Percentiles rank a stretch among this genome's conserved stretches.
phyloP scores from a whole-genome alignment of 2,797 vertebrate genomes.

The Eutrigla gurnardus region DNA sequence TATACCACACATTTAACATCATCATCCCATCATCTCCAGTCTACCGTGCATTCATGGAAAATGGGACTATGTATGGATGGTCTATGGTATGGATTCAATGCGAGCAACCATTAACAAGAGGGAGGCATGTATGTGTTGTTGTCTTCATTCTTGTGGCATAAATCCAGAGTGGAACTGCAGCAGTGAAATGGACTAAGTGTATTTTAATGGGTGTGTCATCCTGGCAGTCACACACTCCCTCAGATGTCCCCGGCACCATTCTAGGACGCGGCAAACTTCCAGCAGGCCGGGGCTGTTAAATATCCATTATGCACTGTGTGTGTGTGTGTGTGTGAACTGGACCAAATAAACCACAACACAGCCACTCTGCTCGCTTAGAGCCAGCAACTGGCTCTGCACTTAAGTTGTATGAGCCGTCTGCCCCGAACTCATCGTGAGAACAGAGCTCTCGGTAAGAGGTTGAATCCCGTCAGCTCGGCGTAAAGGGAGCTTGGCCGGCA shows the following conservation, averaged over 20 bases:
- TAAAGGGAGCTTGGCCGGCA: conserved; percentile 6
- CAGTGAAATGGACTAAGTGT: conserved; percentile 65
- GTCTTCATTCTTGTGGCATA: conserved; percentile 42
- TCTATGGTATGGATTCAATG: conserved; percentile 17
- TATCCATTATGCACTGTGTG: conserved; percentile 67
- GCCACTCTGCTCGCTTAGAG: conserved; percentile 25
- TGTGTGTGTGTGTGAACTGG: conserved; percentile 58
- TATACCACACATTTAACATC: conserved; percentile 29
- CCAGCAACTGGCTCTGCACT: conserved; percentile 40
- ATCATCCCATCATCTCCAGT: not conserved
- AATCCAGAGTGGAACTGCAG: conserved; percentile 33
- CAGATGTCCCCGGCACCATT: conserved; percentile 59
- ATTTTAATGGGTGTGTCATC: conserved; percentile 73
- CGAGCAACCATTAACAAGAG: conserved; percentile 16
- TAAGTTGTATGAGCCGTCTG: conserved; percentile 43
- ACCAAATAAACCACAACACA: conserved; percentile 63
- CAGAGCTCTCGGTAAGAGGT: conserved; percentile 22
- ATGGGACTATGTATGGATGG: not conserved
- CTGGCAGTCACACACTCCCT: conserved; percentile 61
- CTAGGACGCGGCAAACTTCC: conserved; percentile 64
- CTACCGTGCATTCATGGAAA: conserved; percentile 6
- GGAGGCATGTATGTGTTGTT: conserved; percentile 22
- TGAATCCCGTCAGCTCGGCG: conserved; percentile 42
- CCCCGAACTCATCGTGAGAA: conserved; percentile 24
- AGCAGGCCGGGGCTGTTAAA: conserved; percentile 73